These are phyloP conservation scores for Natator depressus DNA, from an alignment of 2,113 vertebrate species.

Conservation along the genomic window DNA sequence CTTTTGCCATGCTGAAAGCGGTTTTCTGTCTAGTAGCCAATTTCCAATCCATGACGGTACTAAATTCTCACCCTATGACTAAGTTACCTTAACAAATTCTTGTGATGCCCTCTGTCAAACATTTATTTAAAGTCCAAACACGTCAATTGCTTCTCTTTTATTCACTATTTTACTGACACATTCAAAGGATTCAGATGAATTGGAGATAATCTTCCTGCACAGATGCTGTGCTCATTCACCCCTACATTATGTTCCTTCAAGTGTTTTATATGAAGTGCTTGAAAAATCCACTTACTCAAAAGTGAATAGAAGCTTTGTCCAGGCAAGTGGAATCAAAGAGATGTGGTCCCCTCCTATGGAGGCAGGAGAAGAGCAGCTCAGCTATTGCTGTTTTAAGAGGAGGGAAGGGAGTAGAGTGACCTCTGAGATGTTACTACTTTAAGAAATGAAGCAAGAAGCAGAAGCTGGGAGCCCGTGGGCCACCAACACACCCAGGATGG, in stretches of 20 bases:
- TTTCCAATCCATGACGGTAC: not conserved
- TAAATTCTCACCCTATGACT: not conserved
- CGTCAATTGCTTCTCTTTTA: rapidly evolving
- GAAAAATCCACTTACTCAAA: not conserved
- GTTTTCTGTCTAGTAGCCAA: not conserved
- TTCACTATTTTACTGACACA: not conserved
- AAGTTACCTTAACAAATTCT: not conserved
- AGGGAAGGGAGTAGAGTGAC: not conserved
- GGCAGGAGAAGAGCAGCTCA: not conserved
- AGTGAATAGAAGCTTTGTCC: not conserved
- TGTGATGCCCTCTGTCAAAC: not conserved
- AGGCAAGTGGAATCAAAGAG: rapidly evolving
- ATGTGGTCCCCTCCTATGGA: not conserved
- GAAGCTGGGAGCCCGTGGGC: rapidly evolving
- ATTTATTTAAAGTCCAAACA: rapidly evolving
- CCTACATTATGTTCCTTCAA: not conserved
- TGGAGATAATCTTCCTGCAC: not conserved
- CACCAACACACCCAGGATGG: rapidly evolving
- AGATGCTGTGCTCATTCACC: not conserved
- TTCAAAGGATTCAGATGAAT: not conserved
- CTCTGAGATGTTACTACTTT: not conserved
- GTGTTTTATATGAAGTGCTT: not conserved
- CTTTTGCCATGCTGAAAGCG: rapidly evolving
- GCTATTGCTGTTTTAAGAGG: rapidly evolving
- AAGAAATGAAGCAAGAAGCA: not conserved